phyloP scores from a whole-genome alignment of 1,140 invertebrate species.

The Drosophila melanogaster region Release_6_plus_ISO1_MT NC_004354.4:16382501-16383000 shows the following conservation, averaged over 20 bases:
- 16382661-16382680: slow-evolving; percentile 43
- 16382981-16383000: slow-evolving; percentile 47
- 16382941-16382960: slow-evolving; percentile 61
- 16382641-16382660: slow-evolving; percentile 63
- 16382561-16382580: no score
- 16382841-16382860: slow-evolving; percentile 23
- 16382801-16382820: slow-evolving; percentile 53
- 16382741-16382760: slow-evolving; percentile 67
- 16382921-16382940: slow-evolving; percentile 60
- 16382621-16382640: slow-evolving; percentile 68
- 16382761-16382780: slow-evolving; percentile 66
- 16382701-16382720: slow-evolving; percentile 41
- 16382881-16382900: background rate
- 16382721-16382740: slow-evolving; percentile 60
- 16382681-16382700: slow-evolving; percentile 4
- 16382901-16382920: slow-evolving; percentile 66
- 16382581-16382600: no score
- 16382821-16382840: slow-evolving; percentile 47
- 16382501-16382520: slow-evolving; percentile 32
- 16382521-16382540: slow-evolving; percentile 71
- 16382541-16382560: slow-evolving; percentile 83
- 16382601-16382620: no score
- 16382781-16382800: slow-evolving; percentile 17
- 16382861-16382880: background rate
- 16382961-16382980: slow-evolving; percentile 63